A percentile compares a stretch with the other conserved stretches of the same genome.
Evolutionary conservation across 2,888 invertebrate species (phyloP).

Genomic region (Leptinotarsa tumamoca): DNA sequence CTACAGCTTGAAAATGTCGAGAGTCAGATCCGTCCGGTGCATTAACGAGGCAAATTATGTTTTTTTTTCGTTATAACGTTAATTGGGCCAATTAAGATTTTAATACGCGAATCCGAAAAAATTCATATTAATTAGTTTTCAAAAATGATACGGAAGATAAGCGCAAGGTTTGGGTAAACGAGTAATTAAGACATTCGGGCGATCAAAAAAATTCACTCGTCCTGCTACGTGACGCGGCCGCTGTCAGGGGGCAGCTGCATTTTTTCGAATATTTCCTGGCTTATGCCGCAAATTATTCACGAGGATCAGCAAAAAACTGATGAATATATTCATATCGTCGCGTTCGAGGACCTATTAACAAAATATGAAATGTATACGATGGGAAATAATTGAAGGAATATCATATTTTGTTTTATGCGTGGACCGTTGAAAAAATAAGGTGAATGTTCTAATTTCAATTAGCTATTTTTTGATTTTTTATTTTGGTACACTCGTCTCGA

Average conservation of each 20-base stretch:
- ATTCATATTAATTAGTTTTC: conserved; percentile 32
- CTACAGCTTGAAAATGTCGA: conserved; percentile 3
- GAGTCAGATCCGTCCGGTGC: conserved; percentile 4
- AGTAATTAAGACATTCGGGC: conserved; percentile 30
- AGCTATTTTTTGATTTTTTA: too few species aligned
- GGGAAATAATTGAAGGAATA: neutral
- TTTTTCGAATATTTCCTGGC: conserved; percentile 27
- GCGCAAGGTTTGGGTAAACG: conserved; percentile 11
- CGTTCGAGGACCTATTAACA: neutral
- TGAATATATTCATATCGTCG: conserved; percentile 21
- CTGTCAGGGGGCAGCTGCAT: conserved; percentile 12
- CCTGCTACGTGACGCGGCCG: neutral
- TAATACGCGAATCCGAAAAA: conserved; percentile 26
- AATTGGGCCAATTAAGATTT: conserved; percentile 29
- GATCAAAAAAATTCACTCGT: conserved; percentile 4
- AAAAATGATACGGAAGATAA: conserved; percentile 22
- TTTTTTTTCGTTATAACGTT: conserved; percentile 12
- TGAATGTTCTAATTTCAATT: too few species aligned
- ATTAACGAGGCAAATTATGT: conserved; percentile 5
- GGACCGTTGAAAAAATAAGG: too few species aligned
- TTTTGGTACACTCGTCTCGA: too few species aligned
- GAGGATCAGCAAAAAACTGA: conserved; percentile 13
- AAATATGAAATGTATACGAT: too few species aligned
- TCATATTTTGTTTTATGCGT: too few species aligned
- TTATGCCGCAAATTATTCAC: conserved; percentile 16